Percentiles rank a stretch among this genome's conserved stretches.
Conservation (phyloP, 2,113 vertebrate species). For the Phalacrocorax pelagicus region DNA sequence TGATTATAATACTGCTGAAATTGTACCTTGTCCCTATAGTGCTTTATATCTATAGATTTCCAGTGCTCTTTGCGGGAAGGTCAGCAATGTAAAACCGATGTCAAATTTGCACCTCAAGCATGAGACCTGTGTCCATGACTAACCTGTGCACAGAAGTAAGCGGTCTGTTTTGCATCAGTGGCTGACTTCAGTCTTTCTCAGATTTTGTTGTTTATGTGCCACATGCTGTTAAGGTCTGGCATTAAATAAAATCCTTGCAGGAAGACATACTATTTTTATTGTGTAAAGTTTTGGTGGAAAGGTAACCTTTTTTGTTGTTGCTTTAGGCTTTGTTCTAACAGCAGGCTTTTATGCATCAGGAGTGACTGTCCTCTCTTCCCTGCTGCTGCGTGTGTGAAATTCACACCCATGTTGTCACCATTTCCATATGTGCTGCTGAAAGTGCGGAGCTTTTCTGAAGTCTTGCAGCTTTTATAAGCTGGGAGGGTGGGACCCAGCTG, state of each 20-base stretch:
- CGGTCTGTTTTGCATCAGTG: not conserved
- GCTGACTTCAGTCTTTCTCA: not conserved
- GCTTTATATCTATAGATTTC: not conserved
- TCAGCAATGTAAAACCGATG: not conserved
- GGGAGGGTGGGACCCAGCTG: not conserved
- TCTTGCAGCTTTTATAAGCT: not conserved
- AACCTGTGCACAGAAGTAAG: not conserved
- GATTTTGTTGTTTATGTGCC: not conserved
- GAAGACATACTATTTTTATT: not conserved
- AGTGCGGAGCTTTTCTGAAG: not conserved
- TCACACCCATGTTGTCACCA: accelerated
- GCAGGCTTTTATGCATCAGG: not conserved
- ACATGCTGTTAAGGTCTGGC: not conserved
- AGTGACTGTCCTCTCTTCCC: not conserved
- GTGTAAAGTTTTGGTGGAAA: not conserved
- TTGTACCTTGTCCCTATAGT: not conserved
- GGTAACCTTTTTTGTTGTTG: not conserved
- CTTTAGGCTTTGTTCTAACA: not conserved
- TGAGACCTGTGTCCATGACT: not conserved
- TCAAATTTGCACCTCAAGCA: not conserved
- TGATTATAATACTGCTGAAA: not conserved
- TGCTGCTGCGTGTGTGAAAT: not conserved
- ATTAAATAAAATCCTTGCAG: not conserved
- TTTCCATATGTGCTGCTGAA: not conserved
- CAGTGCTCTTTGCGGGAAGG: not conserved